Base-by-base conservation (phyloP, 2,113 vertebrate genomes). In the Dipodomys merriami region DNA sequence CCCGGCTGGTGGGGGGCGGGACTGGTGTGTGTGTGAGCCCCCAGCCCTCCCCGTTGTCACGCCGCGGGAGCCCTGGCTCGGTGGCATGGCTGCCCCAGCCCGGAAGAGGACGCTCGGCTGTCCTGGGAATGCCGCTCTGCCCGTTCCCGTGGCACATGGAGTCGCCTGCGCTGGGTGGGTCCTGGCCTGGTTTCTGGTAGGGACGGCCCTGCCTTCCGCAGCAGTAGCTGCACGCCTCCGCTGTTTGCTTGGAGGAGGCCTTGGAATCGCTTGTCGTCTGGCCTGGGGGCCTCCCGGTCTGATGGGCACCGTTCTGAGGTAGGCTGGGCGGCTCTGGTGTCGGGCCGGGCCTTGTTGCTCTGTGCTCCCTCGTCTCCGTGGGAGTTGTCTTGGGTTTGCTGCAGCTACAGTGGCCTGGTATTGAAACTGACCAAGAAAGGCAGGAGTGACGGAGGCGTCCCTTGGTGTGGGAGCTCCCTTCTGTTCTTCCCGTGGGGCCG, bases 171-270 rank as follows among this genome's bases (percentile, higher is more conserved):
- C 19, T 83, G 29, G 78, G 62, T 60, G 53, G 46, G 30, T 76
- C 23, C 72, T 79, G 72, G 73, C 53, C 79, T 85, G 33, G 73
- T 80, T 91, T 81, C 85, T 88, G 64, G 13, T 15, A 33, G 77
- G 64, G 29, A 35, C 0, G 1, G 72, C 20, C 22, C 49, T 46
- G 5, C 49, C 49, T 57, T 35, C 39, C 25, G 16, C 19, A 10
- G 44, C 60, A 30, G 39, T 35, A 72, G n/a, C 19, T 67, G 65
- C 30, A 4, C 2, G 30, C 69, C 44, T 91, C 53, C 10, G 60
- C 20, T 7, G 1, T 68, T 74, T 94, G 23, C 67, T 72, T 73
- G 33, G 19, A 46, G 62, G 29, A 35, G 19, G 46, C 62, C 60
- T 81, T 64, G 62, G 23, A 49, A 12, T 25, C 49, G n/a, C 29